Evolutionary conservation across 2,797 vertebrate genomes (phyloP).

Genomic region (Anisognathus igniventris): DNA sequence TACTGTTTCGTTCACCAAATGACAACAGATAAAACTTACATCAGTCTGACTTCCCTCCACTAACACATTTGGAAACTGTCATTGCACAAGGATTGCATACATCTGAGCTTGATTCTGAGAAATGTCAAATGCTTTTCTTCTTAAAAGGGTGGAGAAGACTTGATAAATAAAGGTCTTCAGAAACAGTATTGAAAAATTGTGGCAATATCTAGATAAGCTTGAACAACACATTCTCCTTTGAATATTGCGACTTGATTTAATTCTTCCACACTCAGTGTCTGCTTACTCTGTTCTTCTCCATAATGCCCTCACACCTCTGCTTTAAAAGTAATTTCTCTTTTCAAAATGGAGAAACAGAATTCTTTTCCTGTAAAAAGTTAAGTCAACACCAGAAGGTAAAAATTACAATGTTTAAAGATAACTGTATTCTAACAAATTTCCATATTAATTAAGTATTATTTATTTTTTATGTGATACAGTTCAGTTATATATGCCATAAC

Average conservation of each 20-base stretch:
- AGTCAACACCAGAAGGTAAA: neutral
- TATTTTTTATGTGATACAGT: neutral
- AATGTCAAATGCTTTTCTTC: neutral
- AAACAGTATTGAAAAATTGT: neutral
- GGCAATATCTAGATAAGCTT: neutral
- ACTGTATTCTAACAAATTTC: neutral
- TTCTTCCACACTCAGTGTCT: fast-evolving
- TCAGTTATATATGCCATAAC: neutral
- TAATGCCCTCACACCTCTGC: neutral
- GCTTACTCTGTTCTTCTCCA: neutral
- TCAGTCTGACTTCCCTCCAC: neutral
- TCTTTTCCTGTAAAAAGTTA: neutral
- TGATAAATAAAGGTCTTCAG: neutral
- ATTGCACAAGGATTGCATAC: neutral
- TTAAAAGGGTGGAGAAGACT: neutral
- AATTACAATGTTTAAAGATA: neutral
- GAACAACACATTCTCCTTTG: neutral
- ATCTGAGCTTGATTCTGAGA: neutral
- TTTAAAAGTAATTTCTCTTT: neutral
- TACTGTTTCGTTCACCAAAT: neutral
- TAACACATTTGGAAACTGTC: neutral
- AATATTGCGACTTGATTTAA: neutral
- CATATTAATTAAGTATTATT: neutral
- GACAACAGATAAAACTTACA: neutral
- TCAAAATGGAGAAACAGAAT: neutral